Evolutionary conservation across 2,888 invertebrate genomes (phyloP).

Genomic region (Drepanosiphum platanoidis): DNA sequence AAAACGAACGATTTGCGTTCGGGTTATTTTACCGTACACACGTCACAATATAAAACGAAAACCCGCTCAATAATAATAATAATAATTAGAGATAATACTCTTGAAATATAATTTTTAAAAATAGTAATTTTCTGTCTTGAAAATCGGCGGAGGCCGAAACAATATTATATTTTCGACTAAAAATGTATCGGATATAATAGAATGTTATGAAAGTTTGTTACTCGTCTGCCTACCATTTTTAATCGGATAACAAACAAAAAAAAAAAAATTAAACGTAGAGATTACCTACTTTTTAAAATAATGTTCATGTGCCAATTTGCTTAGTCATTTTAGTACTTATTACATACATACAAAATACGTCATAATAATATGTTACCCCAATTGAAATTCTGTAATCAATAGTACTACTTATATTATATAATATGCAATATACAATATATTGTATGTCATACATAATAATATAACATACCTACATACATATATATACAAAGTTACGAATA

Average conservation of each 20-base stretch:
- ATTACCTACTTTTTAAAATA: conserved; percentile 29
- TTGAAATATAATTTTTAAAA: conserved; percentile 20
- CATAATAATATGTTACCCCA: not conserved
- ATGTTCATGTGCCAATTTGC: conserved; percentile 56
- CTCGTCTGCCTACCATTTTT: not conserved
- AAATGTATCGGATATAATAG: too few relatives aligned
- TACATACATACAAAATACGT: not conserved
- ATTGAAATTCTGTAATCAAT: conserved; percentile 49
- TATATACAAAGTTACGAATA: conserved; percentile 51
- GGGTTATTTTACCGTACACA: conserved; percentile 28
- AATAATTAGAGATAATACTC: conserved; percentile 15
- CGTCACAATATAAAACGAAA: too few relatives aligned
- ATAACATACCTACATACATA: conserved; percentile 20
- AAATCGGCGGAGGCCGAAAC: not conserved
- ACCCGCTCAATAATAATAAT: conserved; percentile 55
- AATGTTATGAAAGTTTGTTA: conserved; percentile 31
- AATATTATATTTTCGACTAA: conserved; percentile 18
- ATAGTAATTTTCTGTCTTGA: conserved; percentile 16
- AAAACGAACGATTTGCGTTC: conserved; percentile 14
- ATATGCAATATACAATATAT: conserved; percentile 27
- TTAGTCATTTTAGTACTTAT: conserved; percentile 53
- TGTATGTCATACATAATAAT: conserved; percentile 41
- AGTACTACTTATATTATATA: conserved; percentile 15
- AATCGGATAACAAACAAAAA: not conserved
- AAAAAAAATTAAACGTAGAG: conserved; percentile 19